These are phyloP conservation scores for Protaetia brevitarsis DNA, from an alignment of 1,140 invertebrate species.

Conservation along the genomic window DNA sequence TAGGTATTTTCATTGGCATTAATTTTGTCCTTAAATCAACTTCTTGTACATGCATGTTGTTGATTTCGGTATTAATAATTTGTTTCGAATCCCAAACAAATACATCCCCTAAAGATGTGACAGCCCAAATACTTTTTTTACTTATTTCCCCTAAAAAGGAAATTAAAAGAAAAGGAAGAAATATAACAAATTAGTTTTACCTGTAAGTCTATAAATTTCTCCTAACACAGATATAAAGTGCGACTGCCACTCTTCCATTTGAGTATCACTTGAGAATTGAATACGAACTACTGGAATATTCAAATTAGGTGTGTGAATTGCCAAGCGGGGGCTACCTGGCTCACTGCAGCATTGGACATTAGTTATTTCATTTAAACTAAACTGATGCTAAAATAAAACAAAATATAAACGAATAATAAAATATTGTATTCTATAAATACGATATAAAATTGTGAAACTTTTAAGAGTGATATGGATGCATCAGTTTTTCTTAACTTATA, in stretches of 20 bases:
- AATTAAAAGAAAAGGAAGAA: background rate
- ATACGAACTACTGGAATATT: slow-evolving; percentile 59
- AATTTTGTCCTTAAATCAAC: slow-evolving; percentile 67
- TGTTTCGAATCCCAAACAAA: slow-evolving; percentile 71
- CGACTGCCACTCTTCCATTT: slow-evolving; percentile 84
- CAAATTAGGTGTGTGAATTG: slow-evolving; percentile 66
- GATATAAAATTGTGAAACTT: too few relatives aligned
- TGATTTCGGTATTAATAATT: slow-evolving; percentile 47
- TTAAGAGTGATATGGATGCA: too few relatives aligned
- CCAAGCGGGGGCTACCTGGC: slow-evolving; percentile 68
- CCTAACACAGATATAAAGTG: slow-evolving; percentile 61
- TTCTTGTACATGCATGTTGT: slow-evolving; percentile 60
- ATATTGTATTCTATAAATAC: too few relatives aligned
- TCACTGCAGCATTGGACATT: slow-evolving; percentile 73
- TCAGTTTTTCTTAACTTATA: too few relatives aligned
- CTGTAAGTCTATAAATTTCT: slow-evolving; percentile 37
- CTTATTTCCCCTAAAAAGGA: slow-evolving; percentile 57
- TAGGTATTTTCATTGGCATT: slow-evolving; percentile 57
- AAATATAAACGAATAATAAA: slow-evolving; percentile 9
- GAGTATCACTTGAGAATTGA: slow-evolving; percentile 72
- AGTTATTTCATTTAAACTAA: slow-evolving; percentile 67
- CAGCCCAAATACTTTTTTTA: slow-evolving; percentile 71
- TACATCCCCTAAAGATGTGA: slow-evolving; percentile 75
- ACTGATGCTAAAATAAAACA: slow-evolving; percentile 52
- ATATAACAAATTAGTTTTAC: slow-evolving; percentile 15